Base-by-base conservation (phyloP, 37 sponge, comb jelly and placozoan genomes). In the Mnemiopsis leidyi region DNA sequence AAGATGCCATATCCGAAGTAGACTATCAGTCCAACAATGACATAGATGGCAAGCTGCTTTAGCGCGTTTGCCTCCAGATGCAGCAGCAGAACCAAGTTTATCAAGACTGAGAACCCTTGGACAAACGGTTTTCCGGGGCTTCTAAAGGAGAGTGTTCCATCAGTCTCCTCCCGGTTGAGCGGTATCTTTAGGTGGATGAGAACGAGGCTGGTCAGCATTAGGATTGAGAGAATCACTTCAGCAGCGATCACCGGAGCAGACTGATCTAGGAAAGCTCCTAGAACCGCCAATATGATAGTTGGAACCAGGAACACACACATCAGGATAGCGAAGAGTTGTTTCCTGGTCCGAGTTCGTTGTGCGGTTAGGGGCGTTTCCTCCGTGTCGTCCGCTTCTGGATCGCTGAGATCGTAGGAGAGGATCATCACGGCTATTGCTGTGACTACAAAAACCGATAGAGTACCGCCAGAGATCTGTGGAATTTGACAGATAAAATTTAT, bases 1-100 rank as follows among this genome's bases (percentile, higher is more conserved):
- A 79, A 79, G 82, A 79, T 33, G 7, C 82, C 82, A 21, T 79
- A 79, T 21, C 82, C 82, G 37, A 79, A 79, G 82, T 79, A 79
- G 82, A 79, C 21, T 16, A 32, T 29, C 5, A 32, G 31, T 37
- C 82, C 82, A 1, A 79, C 37, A 13, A 79, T 16, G 36, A 2
- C 1, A 21, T 79, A 79, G 37, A 79, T 16, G 5, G 5, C 82
- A 34, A 79, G 37, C 37, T 79, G 82, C 34, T 36, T 23, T 9
- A 79, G 36, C 21, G 82, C 82, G 3, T 13, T 31, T 7, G 32
- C 82, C 82, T 79, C 82, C 82, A 79, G 36, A 29, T 79, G 82
- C 9, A 79, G 21, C 7, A 79, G 82, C 3, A 79, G 82, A 2
- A 79, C 2, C 2, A 30, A 21, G 37, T 79, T 79, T 29, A 79